These are phyloP conservation scores for Lasioglossum lativentre DNA, from an alignment of 2,888 invertebrate species.

Conservation along the genomic window DNA sequence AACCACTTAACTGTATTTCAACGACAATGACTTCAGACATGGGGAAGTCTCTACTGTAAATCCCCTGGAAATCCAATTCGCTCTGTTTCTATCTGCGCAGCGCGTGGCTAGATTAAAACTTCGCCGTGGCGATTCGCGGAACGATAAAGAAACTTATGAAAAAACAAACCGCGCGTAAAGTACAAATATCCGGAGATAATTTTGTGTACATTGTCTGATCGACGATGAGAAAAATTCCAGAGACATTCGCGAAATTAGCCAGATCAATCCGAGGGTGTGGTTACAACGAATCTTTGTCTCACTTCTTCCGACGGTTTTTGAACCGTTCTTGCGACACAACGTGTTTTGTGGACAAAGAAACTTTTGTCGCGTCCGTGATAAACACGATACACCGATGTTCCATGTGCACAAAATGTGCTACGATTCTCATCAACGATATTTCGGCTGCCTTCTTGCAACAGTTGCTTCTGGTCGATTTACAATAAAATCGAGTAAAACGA, in stretches of 20 bases:
- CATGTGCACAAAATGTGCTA: too few species aligned
- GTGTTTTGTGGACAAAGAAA: background rate
- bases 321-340: background rate
- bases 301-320: background rate
- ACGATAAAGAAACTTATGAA: background rate
- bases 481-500: too few species aligned
- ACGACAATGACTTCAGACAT: background rate
- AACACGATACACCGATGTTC: background rate
- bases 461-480: too few species aligned
- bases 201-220: background rate
- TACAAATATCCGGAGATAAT: constrained; percentile 21
- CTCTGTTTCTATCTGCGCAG: background rate
- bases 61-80: background rate
- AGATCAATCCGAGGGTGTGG: background rate
- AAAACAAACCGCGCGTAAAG: background rate
- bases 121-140: background rate
- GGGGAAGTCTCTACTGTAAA: background rate
- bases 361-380: background rate
- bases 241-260: background rate
- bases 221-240: background rate
- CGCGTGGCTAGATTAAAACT: background rate
- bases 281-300: background rate
- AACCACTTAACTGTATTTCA: too few species aligned
- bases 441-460: too few species aligned
- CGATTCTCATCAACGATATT: too few species aligned